These are phyloP conservation scores for Acropternis orthonyx DNA, from an alignment of 2,797 vertebrate species.

Conservation along the genomic window DNA sequence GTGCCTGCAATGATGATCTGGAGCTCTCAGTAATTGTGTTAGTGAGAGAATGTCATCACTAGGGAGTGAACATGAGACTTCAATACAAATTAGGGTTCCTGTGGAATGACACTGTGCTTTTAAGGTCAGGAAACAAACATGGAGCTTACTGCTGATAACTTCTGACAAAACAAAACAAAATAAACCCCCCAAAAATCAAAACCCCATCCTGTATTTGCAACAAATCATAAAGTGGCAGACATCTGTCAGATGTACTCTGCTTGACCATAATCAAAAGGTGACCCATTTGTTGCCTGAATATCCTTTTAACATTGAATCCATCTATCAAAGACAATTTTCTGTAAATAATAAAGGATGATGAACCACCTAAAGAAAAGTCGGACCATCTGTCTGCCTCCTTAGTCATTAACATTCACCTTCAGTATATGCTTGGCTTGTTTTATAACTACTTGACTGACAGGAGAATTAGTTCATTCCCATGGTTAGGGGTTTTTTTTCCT, in stretches of 20 bases:
- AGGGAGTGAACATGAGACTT: background rate
- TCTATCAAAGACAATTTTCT: slow-evolving; percentile 63
- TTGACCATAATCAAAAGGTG: slow-evolving; percentile 59
- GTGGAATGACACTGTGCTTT: background rate
- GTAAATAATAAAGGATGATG: slow-evolving; percentile 43
- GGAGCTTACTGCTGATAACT: background rate
- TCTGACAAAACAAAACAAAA: background rate
- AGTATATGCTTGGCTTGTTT: slow-evolving; percentile 59
- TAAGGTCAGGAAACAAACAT: background rate
- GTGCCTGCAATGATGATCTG: background rate
- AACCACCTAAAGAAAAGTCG: slow-evolving; percentile 44
- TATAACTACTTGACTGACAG: slow-evolving; percentile 65
- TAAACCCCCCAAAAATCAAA: accelerated
- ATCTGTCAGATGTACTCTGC: background rate
- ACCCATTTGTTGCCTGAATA: slow-evolving; percentile 11
- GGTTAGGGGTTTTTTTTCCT: background rate
- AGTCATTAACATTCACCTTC: slow-evolving; percentile 72
- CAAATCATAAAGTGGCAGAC: background rate
- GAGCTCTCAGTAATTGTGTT: background rate
- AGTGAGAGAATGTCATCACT: background rate
- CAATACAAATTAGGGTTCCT: background rate
- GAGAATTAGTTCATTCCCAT: slow-evolving; percentile 52
- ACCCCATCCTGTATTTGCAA: background rate
- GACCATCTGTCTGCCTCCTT: slow-evolving; percentile 63
- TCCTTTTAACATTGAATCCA: background rate